Evolutionary conservation across 2,113 vertebrate species (phyloP), one percentile per base, ranked within the genome.

Genomic region (Accipiter cooperii): DNA sequence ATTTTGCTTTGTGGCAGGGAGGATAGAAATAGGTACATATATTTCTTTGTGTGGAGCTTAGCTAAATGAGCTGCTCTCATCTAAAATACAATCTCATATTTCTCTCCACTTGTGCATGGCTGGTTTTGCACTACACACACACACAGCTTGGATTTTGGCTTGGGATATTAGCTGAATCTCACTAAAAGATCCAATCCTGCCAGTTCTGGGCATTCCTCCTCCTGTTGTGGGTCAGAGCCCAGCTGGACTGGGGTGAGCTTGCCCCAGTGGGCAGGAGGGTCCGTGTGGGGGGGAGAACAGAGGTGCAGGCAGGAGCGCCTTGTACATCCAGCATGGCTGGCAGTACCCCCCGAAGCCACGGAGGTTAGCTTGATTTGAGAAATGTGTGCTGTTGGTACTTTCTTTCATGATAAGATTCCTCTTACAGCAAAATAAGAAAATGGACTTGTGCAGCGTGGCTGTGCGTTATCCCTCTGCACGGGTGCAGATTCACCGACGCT

Each of bases 1-100:
- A 3, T 47, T 12, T 26, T 31, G 33, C 68, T n/a, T 29, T 14
- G 44, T 15, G 46, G n/a, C 1, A 2, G 40, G 55, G 46, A 77
- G 25, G 49, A 26, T 3, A 10, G 51, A 16, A 28, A 17, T 13
- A 8, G 3, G 2, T 9, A 25, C 5, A 1, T 14, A 6, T 0
- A 5, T 22, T 28, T 78, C 40, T 14, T 28, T 19, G 36, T 12
- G 0, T 33, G 51, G 52, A 22, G 36, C 44, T 36, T 21, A 6
- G n/a, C 25, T 26, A 6, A 25, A 13, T 5, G 51, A 58, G 36
- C 60, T 33, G 26, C 42, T 65, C n/a, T 36, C 15, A 22, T 3
- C n/a, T 64, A 9, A 33, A 49, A 28, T 17, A 4, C 16, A 8
- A 1, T 5, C 64, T 47, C 40, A 5, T 29, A 24, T 29, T 55